Evolutionary conservation across 1,140 invertebrate genomes (phyloP).

Genomic region (Choristoneura fumiferana): DNA sequence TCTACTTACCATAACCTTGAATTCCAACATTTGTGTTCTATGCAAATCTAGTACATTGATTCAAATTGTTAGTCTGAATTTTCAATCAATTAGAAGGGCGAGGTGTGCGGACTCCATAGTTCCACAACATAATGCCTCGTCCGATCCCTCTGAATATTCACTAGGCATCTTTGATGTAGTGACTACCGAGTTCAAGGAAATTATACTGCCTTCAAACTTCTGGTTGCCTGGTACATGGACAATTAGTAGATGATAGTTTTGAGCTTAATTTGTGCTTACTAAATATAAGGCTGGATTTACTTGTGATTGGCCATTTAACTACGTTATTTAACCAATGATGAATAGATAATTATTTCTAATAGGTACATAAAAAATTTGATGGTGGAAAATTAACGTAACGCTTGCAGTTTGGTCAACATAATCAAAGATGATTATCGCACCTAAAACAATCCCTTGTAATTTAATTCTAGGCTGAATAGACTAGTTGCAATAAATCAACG

Average conservation of each 20-base stretch:
- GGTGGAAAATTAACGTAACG: no score
- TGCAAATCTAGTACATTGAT: constrained; percentile 34
- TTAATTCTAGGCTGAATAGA: no score
- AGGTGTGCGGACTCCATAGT: constrained; percentile 50
- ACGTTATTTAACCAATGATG: no score
- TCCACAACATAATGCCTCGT: constrained; percentile 51
- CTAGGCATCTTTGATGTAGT: constrained; percentile 65
- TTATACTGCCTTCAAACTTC: constrained; percentile 22
- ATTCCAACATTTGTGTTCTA: constrained; percentile 6
- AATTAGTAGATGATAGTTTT: neutral
- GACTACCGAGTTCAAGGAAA: constrained; percentile 31
- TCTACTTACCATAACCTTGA: no score
- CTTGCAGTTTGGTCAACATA: no score
- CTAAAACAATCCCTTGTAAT: no score
- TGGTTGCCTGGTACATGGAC: neutral
- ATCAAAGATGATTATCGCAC: no score
- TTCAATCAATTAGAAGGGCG: constrained; percentile 71
- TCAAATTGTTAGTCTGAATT: constrained; percentile 66
- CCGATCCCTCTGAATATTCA: constrained; percentile 72
- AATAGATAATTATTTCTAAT: no score
- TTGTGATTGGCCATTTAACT: neutral
- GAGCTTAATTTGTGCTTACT: neutral
- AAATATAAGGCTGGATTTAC: neutral
- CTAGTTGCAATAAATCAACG: no score
- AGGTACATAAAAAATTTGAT: no score